Evolutionary conservation across 1,140 invertebrate species (phyloP).

Genomic region (Cecropterus lyciades): DNA sequence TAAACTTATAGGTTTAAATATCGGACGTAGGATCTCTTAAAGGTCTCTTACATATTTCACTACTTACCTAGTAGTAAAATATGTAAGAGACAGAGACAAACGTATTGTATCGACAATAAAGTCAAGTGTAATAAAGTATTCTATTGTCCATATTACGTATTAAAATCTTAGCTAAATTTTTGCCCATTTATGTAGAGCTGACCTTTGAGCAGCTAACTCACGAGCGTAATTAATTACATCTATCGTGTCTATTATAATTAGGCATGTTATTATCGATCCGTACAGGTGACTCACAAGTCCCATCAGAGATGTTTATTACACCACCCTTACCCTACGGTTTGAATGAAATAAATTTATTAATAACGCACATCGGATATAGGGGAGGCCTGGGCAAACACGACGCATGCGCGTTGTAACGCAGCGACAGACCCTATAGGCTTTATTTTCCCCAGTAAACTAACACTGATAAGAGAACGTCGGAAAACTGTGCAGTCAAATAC

Average conservation of each 20-base stretch:
- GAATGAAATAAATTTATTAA: conserved; percentile 50
- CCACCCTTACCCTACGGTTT: conserved; percentile 10
- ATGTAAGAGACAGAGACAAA: too few species aligned
- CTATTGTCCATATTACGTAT: not conserved
- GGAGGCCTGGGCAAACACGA: conserved; percentile 36
- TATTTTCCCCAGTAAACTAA: conserved; percentile 52
- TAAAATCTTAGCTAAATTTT: too few species aligned
- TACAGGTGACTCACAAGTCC: conserved; percentile 2
- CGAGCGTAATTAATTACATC: not conserved
- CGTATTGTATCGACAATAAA: too few species aligned
- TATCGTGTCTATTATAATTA: not conserved
- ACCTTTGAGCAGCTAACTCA: not conserved
- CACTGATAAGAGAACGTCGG: conserved; percentile 41
- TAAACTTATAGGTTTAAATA: too few species aligned
- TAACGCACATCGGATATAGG: conserved; percentile 31
- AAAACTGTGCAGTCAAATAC: conserved; percentile 47
- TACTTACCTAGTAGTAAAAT: too few species aligned
- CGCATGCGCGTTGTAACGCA: conserved; percentile 56
- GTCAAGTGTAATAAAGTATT: too few species aligned
- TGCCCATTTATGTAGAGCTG: not conserved
- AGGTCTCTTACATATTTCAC: too few species aligned
- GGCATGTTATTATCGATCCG: conserved; percentile 3
- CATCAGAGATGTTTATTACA: not conserved
- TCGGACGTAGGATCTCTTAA: too few species aligned
- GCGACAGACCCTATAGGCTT: conserved; percentile 44